These are phyloP conservation scores for Etheostoma perlongum DNA, from an alignment of 2,797 vertebrate species.

Conservation along the genomic window DNA sequence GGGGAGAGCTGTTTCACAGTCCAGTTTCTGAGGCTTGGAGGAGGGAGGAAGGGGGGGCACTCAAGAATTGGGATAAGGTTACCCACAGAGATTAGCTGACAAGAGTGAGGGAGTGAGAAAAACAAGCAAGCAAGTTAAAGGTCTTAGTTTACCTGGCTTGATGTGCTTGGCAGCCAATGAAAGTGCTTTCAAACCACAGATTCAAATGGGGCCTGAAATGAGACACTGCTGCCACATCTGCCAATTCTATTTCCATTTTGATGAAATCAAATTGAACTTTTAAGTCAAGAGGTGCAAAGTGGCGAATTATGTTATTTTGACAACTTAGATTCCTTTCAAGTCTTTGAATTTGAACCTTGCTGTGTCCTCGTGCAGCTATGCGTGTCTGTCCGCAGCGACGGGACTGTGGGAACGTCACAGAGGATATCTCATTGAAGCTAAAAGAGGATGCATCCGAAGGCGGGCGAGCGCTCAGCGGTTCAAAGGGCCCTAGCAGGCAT, in stretches of 20 bases:
- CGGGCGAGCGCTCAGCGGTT: slow-evolving; percentile 81
- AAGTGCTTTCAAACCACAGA: slow-evolving; percentile 63
- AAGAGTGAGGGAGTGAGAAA: slow-evolving; percentile 77
- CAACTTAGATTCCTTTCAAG: slow-evolving; percentile 52
- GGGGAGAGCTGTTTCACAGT: slow-evolving; percentile 65
- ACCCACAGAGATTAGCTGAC: slow-evolving; percentile 80
- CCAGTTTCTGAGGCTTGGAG: slow-evolving; percentile 57
- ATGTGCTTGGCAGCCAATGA: slow-evolving; percentile 69
- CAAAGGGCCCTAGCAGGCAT: slow-evolving; percentile 85
- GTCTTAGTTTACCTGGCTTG: slow-evolving; percentile 80
- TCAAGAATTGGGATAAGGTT: slow-evolving; percentile 78
- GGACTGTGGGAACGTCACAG: slow-evolving; percentile 79
- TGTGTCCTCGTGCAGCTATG: slow-evolving; percentile 63
- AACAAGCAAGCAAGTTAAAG: slow-evolving; percentile 77
- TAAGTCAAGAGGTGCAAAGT: slow-evolving; percentile 15
- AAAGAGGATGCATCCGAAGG: slow-evolving; percentile 74
- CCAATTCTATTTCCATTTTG: slow-evolving; percentile 34
- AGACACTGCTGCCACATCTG: slow-evolving; percentile 24
- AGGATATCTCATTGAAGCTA: slow-evolving; percentile 77
- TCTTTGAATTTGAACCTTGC: slow-evolving; percentile 71
- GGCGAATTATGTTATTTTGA: slow-evolving; percentile 53
- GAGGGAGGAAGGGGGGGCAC: slow-evolving; percentile 35
- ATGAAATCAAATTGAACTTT: slow-evolving; percentile 36
- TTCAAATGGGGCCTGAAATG: slow-evolving; percentile 33
- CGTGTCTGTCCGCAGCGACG: slow-evolving; percentile 70